Percentiles rank a stretch among this genome's conserved stretches.
phyloP scores from a whole-genome alignment of 2,888 invertebrate species.

The Andrena praecox region DNA sequence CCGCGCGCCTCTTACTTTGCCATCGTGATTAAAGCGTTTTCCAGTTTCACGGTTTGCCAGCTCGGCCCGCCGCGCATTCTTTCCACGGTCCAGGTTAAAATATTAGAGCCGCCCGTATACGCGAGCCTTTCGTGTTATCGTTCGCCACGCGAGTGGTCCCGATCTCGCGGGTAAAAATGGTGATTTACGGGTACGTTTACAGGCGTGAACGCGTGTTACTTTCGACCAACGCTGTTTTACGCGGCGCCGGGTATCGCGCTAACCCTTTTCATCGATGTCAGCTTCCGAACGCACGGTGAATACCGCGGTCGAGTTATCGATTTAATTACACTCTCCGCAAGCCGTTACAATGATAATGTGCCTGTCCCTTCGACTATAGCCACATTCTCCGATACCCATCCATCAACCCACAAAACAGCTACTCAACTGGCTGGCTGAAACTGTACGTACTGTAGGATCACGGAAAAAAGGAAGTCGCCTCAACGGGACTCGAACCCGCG shows the following conservation, averaged over 20 bases:
- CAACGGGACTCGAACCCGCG: no score
- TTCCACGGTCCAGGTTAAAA: not conserved
- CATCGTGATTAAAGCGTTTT: constrained; percentile 14
- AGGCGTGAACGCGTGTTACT: not conserved
- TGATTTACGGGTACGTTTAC: not conserved
- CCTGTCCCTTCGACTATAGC: no score
- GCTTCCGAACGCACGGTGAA: not conserved
- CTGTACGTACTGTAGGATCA: no score
- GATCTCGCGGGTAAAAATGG: not conserved
- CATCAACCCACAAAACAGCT: no score
- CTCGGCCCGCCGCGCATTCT: not conserved
- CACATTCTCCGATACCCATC: no score
- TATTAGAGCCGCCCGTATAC: not conserved
- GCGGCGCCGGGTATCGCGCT: not conserved
- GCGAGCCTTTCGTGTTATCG: not conserved
- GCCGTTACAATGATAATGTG: no score
- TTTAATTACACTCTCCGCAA: no score
- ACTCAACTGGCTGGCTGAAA: no score
- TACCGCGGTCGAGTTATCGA: no score
- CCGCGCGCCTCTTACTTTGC: not conserved
- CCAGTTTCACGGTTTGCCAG: constrained; percentile 13
- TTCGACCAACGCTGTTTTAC: not conserved
- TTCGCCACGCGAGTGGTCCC: not conserved
- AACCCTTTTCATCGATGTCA: not conserved
- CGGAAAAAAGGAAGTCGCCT: no score